phyloP scores from a whole-genome alignment of 2,113 vertebrate genomes.

The Chloropsis hardwickii region DNA sequence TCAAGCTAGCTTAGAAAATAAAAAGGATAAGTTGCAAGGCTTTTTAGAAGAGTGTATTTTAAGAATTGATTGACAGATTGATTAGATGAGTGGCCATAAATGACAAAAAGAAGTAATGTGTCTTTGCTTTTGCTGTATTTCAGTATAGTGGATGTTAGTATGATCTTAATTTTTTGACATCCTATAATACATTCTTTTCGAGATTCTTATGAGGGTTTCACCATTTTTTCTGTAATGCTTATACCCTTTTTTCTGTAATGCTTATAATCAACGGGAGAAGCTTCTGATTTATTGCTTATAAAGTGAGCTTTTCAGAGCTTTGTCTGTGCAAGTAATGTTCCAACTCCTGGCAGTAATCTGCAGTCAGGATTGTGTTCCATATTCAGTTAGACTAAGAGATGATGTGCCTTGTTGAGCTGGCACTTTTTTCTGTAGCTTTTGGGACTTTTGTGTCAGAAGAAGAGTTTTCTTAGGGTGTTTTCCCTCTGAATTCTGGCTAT shows the following conservation, averaged over 20 bases:
- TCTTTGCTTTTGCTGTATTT: neutral
- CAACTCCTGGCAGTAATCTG: neutral
- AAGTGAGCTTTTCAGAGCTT: neutral
- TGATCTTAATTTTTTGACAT: neutral
- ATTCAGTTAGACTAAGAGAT: neutral
- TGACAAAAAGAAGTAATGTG: neutral
- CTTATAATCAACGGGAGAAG: accelerated
- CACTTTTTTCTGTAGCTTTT: neutral
- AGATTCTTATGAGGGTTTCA: neutral
- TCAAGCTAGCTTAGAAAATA: neutral
- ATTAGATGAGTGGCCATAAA: neutral
- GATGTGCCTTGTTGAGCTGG: neutral
- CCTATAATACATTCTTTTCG: neutral
- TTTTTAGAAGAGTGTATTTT: neutral
- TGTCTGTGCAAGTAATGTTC: neutral
- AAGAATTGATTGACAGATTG: neutral
- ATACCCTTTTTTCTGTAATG: neutral
- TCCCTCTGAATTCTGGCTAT: neutral
- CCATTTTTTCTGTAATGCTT: neutral
- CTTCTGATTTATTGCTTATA: neutral
- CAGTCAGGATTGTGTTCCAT: neutral
- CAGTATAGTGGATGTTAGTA: neutral
- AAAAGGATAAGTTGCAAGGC: neutral
- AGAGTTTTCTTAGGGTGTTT: neutral
- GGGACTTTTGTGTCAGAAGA: neutral